Evolutionary conservation across 1,140 invertebrate species (phyloP).

Genomic region (Anastrepha ludens): DNA sequence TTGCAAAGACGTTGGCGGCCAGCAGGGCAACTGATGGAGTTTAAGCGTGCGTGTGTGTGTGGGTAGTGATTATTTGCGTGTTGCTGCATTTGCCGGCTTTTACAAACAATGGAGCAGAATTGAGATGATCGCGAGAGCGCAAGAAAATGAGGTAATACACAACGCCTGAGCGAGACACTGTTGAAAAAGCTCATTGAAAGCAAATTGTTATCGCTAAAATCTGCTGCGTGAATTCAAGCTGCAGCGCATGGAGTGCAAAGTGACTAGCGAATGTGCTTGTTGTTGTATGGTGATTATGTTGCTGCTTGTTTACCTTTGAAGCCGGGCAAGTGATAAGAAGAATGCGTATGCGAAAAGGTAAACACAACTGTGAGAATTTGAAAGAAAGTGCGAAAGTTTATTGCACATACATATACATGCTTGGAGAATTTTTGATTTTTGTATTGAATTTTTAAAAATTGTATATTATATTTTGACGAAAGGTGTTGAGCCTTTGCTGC

Average conservation of each 20-base stretch:
- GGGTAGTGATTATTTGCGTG: background rate
- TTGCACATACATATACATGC: too few relatives aligned
- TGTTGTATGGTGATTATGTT: background rate
- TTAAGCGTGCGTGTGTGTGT: background rate
- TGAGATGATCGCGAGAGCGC: background rate
- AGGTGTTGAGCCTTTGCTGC: too few relatives aligned
- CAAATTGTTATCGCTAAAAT: background rate
- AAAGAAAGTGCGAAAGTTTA: background rate
- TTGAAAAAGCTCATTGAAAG: too few relatives aligned
- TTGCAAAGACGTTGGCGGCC: background rate
- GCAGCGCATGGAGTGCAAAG: background rate
- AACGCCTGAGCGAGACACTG: background rate
- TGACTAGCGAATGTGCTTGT: background rate
- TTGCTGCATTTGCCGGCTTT: background rate
- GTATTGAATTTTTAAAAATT: too few relatives aligned
- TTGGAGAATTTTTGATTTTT: too few relatives aligned
- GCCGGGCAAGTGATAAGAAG: slow-evolving; percentile 18
- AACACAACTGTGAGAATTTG: background rate
- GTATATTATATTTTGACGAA: too few relatives aligned
- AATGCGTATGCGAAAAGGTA: background rate
- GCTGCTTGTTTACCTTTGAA: slow-evolving; percentile 28
- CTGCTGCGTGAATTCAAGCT: background rate
- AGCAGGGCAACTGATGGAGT: background rate
- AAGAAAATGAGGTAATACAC: background rate
- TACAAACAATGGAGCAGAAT: background rate